Evolutionary conservation across 2,888 invertebrate genomes (phyloP).

Genomic region (Lacanobia oleracea): DNA sequence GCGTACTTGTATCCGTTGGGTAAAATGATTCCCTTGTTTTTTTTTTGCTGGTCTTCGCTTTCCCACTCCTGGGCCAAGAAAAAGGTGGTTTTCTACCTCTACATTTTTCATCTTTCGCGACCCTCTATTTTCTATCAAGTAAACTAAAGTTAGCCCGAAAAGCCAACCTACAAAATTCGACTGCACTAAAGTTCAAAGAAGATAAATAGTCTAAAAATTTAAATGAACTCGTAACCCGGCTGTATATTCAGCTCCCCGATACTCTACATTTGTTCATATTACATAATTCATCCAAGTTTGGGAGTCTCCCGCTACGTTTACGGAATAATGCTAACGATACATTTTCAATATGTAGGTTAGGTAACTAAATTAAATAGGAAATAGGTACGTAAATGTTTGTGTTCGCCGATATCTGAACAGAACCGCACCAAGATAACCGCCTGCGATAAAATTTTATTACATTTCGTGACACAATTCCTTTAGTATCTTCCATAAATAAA

Average conservation of each 20-base stretch:
- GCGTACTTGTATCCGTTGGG: neutral
- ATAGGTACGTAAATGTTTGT: constrained; percentile 66
- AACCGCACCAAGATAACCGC: constrained; percentile 73
- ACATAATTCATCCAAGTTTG: constrained; percentile 32
- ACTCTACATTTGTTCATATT: constrained; percentile 31
- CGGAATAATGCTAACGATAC: constrained; percentile 34
- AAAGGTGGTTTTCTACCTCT: neutral
- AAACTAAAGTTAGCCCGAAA: neutral
- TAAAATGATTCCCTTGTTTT: neutral
- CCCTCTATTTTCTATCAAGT: no score
- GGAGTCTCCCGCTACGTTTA: constrained; percentile 13
- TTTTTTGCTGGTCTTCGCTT: neutral
- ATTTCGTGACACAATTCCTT: constrained; percentile 78
- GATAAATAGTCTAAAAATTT: constrained; percentile 14
- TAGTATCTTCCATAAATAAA: constrained; percentile 68
- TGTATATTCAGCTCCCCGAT: constrained; percentile 14
- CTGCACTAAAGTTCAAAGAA: neutral
- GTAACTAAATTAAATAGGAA: constrained; percentile 65
- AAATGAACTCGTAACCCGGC: constrained; percentile 24
- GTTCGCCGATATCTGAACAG: constrained; percentile 67
- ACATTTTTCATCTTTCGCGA: neutral
- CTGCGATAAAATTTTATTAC: constrained; percentile 81
- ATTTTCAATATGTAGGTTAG: constrained; percentile 62
- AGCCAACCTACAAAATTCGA: neutral
- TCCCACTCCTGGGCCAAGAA: neutral